Percentiles rank a stretch among this genome's conserved stretches.
phyloP scores from a whole-genome alignment of 2,113 vertebrate species.

The Anolis sagrei region DNA sequence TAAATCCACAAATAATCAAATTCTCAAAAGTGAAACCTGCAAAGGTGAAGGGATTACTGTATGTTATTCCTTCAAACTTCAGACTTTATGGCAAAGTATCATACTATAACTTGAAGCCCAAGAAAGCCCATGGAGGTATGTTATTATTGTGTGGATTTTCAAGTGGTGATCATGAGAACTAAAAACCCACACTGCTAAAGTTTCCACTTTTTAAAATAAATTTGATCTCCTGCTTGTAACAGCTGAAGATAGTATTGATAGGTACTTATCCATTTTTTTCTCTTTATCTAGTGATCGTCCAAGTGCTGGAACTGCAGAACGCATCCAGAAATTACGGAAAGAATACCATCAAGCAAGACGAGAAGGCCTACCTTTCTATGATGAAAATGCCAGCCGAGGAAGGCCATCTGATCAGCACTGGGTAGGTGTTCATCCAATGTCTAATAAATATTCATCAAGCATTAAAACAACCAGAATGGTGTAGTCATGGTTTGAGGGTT shows the following conservation, averaged over 20 bases:
- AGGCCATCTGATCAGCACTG: conserved; percentile 80
- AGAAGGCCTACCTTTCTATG: conserved; percentile 86
- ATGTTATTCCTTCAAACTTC: neutral
- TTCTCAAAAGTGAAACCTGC: no score
- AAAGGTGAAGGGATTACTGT: no score
- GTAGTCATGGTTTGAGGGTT: no score
- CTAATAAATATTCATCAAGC: neutral
- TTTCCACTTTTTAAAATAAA: neutral
- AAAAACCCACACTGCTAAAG: neutral
- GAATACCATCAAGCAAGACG: conserved; percentile 94
- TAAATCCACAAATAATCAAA: no score
- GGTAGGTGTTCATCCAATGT: conserved; percentile 74
- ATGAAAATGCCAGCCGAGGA: conserved; percentile 81
- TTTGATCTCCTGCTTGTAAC: neutral
- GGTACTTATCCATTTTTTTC: neutral
- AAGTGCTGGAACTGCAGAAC: conserved; percentile 79
- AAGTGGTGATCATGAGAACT: neutral
- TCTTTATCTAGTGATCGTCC: conserved; percentile 61
- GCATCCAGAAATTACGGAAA: conserved; percentile 91
- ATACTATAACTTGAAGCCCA: neutral
- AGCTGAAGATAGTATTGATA: neutral
- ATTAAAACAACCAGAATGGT: neutral
- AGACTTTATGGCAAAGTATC: neutral
- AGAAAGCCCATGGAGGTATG: neutral
- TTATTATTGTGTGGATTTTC: neutral